Evolutionary conservation across 2,888 invertebrate species (phyloP), one percentile per base, ranked within the genome.

Genomic region (Cephonodes hylas): DNA sequence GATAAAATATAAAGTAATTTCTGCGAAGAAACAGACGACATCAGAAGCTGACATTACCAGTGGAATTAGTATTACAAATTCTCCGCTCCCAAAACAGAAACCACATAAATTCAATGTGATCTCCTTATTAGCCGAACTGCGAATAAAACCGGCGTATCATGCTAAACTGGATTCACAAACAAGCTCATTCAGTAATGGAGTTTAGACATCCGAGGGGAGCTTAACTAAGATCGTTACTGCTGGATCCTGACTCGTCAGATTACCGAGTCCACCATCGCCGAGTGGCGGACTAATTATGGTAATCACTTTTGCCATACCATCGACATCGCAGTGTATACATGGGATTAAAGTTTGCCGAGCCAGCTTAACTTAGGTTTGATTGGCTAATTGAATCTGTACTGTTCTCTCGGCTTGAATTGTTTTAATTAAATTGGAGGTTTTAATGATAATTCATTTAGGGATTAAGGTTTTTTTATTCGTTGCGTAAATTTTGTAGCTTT

Each of bases 171-270:
- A 59, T 59, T 18, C 22, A 56, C 31, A 53, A 45, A 25, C 48
- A 60, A 53, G 18, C 46, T 23, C 23, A 18, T 60, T 53, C 42
- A 25, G 13, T 69, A 69, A 69, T 68, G 59, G 60, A 69, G 64
- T 69, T 69, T 38, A 66, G 66, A 65, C 67, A 66, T 71, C 66
- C 57, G 64, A 63, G 62, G 63, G 61, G 59, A 59, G 64, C 64
- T 64, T 68, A 64, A 68, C 63, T 59, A 63, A 58, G 58, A 61
- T 42, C 60, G 60, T 65, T 58, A 10, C 46, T 60, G 60, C 64
- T 58, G 59, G 63, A n/a, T 66, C 48, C 58, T 38, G 56, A 46
- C 64, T 67, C 60, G 62, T 59, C 60, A 66, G 66, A 63, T 66
- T 64, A 62, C 64, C 25, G 44, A 66, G 66, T 64, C 60, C 44